Base-by-base conservation (phyloP, 2,888 invertebrate genomes). In the Ligdia adustata region DNA sequence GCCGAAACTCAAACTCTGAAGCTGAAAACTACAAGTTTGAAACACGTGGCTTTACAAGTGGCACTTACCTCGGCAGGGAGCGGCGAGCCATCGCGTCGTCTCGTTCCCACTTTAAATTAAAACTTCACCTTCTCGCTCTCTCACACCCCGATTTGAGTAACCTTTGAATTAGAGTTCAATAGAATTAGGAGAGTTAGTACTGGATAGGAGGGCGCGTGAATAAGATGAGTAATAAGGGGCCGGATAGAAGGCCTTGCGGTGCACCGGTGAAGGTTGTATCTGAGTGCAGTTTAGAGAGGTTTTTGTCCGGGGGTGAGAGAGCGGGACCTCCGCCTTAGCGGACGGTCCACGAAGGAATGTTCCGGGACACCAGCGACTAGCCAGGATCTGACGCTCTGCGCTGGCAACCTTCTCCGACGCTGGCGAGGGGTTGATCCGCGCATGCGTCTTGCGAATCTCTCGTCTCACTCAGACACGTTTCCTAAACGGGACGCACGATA, bases 331-430 rank as follows among this genome's bases (percentile, higher is more conserved):
- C 88, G 87, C 82, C 79, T 64, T 72, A 74, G 82, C 81, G 87
- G 88, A 80, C 82, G 87, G 80, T 80, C 88, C 85, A 80, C 79
- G 79, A 77, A 82, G 85, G 85, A 89, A 87, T 90, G 90, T 77
- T 66, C 71, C 69, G 75, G 73, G 70, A 73, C 70, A 76, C 80
- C 78, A 80, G 79, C 80, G 82, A 72, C 78, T 69, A 75, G 79
- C 75, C 82, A 82, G 84, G 80, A 82, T 79, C 84, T 78, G 79
- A 75, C 79, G 79, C 69, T 73, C 66, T 68, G 64, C 77, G 80
- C 78, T 81, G 81, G 77, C 78, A 81, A 82, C 78, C 78, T 75
- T 79, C 82, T 82, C 80, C 69, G 72, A 78, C 64, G 80, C 73
- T 80, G 72, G 75, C 72, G 85, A 86, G 87, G 88, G 89, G 88